These are phyloP conservation scores for Tetragonula clypearis DNA, from an alignment of 1,140 invertebrate genomes.

Conservation along the genomic window DNA sequence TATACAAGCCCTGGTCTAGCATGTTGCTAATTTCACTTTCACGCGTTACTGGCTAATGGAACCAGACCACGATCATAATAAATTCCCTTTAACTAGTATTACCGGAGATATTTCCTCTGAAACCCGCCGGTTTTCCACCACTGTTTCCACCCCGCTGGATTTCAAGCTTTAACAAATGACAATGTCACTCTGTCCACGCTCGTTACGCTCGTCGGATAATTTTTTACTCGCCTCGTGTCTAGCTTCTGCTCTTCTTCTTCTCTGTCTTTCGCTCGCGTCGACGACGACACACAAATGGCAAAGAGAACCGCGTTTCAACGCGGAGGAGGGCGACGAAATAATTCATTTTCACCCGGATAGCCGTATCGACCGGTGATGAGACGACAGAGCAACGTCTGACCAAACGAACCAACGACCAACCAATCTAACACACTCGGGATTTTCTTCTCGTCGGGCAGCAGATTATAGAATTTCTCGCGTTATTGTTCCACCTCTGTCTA, in stretches of 20 bases:
- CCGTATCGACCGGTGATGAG: not conserved
- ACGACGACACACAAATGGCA: not conserved
- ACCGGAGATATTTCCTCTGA: constrained; percentile 1
- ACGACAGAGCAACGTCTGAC: not conserved
- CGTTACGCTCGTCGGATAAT: not conserved
- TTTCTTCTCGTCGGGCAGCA: not conserved
- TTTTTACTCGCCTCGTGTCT: constrained; percentile 6
- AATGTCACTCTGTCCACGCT: not conserved
- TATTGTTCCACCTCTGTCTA: not conserved
- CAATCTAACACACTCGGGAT: too few species aligned
- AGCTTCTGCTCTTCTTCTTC: not conserved
- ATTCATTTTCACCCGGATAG: not conserved
- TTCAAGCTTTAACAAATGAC: constrained; percentile 15
- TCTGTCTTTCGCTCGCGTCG: too few species aligned
- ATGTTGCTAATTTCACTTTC: not conserved
- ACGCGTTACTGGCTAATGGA: not conserved
- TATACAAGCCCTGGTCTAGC: too few species aligned
- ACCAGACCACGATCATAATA: not conserved
- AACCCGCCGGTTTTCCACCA: not conserved
- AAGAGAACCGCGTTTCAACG: too few species aligned
- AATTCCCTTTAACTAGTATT: constrained; percentile 14
- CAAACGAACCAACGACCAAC: not conserved
- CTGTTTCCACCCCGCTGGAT: not conserved
- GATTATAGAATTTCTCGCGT: not conserved
- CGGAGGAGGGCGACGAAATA: not conserved